Evolutionary conservation across 1,140 invertebrate genomes (phyloP).

Genomic region (Caenorhabditis inopinata): DNA sequence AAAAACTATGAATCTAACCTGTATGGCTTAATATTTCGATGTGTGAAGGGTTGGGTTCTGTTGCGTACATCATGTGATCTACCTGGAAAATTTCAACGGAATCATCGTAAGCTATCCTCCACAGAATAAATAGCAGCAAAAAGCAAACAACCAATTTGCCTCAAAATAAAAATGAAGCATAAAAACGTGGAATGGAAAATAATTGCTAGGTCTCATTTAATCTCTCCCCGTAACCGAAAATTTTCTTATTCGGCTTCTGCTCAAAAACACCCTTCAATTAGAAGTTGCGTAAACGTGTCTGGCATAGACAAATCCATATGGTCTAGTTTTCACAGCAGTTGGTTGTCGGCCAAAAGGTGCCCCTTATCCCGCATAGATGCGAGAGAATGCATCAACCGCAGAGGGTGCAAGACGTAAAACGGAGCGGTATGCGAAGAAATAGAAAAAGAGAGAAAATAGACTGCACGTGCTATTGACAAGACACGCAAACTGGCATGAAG

Average conservation of each 20-base stretch:
- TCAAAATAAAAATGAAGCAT: too few species aligned
- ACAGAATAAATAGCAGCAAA: too few species aligned
- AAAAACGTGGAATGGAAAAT: too few species aligned
- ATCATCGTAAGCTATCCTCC: too few species aligned
- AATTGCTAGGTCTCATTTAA: too few species aligned
- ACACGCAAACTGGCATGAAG: slow-evolving; percentile 20
- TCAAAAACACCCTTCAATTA: too few species aligned
- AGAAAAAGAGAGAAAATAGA: slow-evolving; percentile 26
- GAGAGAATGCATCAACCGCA: not conserved
- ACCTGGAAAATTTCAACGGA: not conserved
- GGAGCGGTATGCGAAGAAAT: not conserved
- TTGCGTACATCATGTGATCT: not conserved
- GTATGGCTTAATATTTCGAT: slow-evolving; percentile 24
- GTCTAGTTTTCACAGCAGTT: not conserved
- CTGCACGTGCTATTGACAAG: slow-evolving; percentile 26
- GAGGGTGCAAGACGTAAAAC: not conserved
- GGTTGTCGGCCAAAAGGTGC: slow-evolving; percentile 5
- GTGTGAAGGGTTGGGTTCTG: not conserved
- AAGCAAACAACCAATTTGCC: too few species aligned
- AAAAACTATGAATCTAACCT: not conserved
- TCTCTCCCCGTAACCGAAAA: too few species aligned
- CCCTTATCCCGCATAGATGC: not conserved
- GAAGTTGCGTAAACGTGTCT: not conserved
- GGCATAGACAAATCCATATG: not conserved
- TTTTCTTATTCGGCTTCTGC: too few species aligned